A percentile compares a stretch with the other conserved stretches of the same genome.
These are phyloP conservation scores for Parazoanthus darwini DNA, from an alignment of 92 coral and sea anemone species.

Conservation along the genomic window DNA sequence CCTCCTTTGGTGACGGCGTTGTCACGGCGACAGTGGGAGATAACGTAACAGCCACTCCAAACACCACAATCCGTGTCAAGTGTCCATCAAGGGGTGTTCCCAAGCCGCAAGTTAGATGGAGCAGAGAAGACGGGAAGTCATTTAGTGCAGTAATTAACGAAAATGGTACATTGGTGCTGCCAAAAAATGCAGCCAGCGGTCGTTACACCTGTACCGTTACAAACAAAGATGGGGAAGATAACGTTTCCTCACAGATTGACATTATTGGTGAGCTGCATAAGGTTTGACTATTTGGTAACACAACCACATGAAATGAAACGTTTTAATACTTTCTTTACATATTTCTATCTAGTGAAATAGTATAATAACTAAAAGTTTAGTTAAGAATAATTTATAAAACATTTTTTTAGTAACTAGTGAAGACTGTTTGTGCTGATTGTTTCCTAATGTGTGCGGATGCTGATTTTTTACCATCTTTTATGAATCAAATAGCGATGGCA, in stretches of 20 bases:
- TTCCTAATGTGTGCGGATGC: too few relatives aligned
- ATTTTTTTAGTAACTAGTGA: too few relatives aligned
- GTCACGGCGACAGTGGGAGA: slow-evolving; percentile 36
- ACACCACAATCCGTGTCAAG: slow-evolving; percentile 28
- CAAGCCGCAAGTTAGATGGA: slow-evolving; percentile 14
- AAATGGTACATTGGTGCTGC: neutral
- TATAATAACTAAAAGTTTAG: too few relatives aligned
- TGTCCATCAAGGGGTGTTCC: slow-evolving; percentile 38
- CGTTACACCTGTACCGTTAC: slow-evolving; percentile 32
- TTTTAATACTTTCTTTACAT: too few relatives aligned
- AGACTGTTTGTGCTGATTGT: too few relatives aligned
- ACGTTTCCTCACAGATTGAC: slow-evolving; percentile 7
- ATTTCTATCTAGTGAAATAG: too few relatives aligned
- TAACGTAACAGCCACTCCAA: slow-evolving; percentile 26
- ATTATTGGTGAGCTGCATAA: slow-evolving; percentile 6
- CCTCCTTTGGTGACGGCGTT: slow-evolving; percentile 8
- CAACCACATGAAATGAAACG: too few relatives aligned
- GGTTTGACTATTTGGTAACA: neutral
- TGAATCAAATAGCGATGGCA: too few relatives aligned
- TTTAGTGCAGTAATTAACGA: slow-evolving; percentile 17
- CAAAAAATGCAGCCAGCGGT: slow-evolving; percentile 12
- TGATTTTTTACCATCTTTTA: too few relatives aligned
- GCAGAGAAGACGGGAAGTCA: slow-evolving; percentile 26
- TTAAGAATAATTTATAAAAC: too few relatives aligned
- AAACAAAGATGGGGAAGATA: slow-evolving; percentile 35